These are phyloP conservation scores for Drosophila nr. fundita DNA, from an alignment of 2,888 invertebrate genomes.

Conservation along the genomic window DNA sequence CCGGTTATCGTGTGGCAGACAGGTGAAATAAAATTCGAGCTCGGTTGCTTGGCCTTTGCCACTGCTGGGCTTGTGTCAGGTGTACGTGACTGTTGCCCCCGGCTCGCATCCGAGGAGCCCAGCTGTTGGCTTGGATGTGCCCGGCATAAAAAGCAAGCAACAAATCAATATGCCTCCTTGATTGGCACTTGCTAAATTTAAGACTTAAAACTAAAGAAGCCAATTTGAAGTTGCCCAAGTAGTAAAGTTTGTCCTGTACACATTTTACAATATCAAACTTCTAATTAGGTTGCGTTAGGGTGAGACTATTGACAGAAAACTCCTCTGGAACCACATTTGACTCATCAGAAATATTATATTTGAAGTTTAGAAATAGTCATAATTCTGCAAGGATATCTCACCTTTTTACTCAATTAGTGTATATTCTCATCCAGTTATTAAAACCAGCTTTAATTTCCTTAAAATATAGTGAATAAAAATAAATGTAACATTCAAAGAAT, in stretches of 20 bases:
- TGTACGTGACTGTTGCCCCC: slow-evolving; percentile 73
- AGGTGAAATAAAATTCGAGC: slow-evolving; percentile 69
- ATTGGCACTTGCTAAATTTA: slow-evolving; percentile 72
- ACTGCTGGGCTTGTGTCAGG: slow-evolving; percentile 43
- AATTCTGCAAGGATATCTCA: not conserved
- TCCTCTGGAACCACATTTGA: not conserved
- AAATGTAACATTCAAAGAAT: no score
- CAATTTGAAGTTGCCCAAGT: not conserved
- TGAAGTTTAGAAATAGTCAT: not conserved
- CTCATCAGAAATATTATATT: not conserved
- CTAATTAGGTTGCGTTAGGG: not conserved
- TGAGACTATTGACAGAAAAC: not conserved
- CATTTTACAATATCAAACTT: not conserved
- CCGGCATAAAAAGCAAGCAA: slow-evolving; percentile 30
- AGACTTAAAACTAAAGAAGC: slow-evolving; percentile 36
- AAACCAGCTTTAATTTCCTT: not conserved
- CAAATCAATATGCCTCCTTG: slow-evolving; percentile 72
- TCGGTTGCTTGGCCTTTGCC: slow-evolving; percentile 46
- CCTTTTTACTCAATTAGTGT: not conserved
- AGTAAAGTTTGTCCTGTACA: not conserved
- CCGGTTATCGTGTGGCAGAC: slow-evolving; percentile 49
- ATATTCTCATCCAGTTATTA: not conserved
- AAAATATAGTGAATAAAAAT: not conserved
- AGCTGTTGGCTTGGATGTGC: slow-evolving; percentile 43
- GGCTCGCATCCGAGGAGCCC: slow-evolving; percentile 15